Evolutionary conservation across 2,888 invertebrate genomes (phyloP).

Genomic region (Eupeodes luniger): DNA sequence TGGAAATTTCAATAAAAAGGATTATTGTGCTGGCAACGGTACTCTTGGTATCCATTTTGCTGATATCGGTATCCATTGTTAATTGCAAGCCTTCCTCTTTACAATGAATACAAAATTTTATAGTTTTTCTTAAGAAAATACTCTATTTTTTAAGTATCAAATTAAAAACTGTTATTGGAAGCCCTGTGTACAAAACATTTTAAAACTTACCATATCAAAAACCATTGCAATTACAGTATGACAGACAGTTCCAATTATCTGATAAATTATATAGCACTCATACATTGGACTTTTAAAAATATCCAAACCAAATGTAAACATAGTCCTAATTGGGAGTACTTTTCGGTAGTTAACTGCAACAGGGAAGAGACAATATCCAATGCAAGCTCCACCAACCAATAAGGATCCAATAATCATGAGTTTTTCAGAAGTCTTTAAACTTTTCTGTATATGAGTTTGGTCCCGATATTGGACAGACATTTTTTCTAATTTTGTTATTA

Average conservation of each 20-base stretch:
- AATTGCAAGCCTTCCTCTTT: too few species aligned
- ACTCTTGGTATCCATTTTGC: too few species aligned
- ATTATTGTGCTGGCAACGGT: too few species aligned
- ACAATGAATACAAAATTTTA: too few species aligned
- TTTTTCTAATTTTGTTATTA: conserved; percentile 40
- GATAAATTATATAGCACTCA: conserved; percentile 42
- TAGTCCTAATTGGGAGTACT: conserved; percentile 45
- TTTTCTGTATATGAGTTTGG: conserved; percentile 22
- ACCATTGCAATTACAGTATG: conserved; percentile 53
- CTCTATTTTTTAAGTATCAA: too few species aligned
- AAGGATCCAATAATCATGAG: conserved; percentile 39
- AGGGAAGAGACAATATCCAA: conserved; percentile 39
- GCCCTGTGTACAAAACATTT: too few species aligned
- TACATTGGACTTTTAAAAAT: conserved; percentile 49
- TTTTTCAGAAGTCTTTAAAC: conserved; percentile 14
- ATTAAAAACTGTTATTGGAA: too few species aligned
- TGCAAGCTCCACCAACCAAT: conserved; percentile 47
- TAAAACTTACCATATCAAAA: conserved; percentile 60
- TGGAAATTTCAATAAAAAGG: too few species aligned
- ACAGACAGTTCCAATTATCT: conserved; percentile 36
- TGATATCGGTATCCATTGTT: too few species aligned
- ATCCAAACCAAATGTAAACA: conserved; percentile 52
- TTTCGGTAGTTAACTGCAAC: conserved; percentile 34
- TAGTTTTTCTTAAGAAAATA: too few species aligned
- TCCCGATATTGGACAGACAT: conserved; percentile 37